Percentiles rank a stretch among this genome's conserved stretches.
Conservation (phyloP, 2,797 vertebrate species). For the Onychomys torridus region DNA sequence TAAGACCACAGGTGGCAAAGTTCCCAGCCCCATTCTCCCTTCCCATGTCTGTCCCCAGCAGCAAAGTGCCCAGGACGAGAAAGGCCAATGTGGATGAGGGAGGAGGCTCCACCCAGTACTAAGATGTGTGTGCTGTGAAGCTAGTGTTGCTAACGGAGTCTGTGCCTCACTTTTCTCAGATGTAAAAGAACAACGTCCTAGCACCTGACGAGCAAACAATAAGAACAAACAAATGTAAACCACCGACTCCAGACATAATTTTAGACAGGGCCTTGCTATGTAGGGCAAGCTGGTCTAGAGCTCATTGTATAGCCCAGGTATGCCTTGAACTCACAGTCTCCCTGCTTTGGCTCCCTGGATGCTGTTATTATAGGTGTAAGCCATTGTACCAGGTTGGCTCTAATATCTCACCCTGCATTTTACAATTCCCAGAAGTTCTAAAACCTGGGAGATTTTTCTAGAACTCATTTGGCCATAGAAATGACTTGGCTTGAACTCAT, state of each 20-base stretch:
- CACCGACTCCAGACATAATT: not conserved
- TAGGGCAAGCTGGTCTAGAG: not conserved
- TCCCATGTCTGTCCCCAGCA: not conserved
- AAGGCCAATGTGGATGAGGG: not conserved
- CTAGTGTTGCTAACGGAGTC: not conserved
- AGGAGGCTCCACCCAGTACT: not conserved
- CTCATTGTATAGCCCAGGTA: not conserved
- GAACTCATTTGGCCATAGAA: not conserved
- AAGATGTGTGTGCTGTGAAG: not conserved
- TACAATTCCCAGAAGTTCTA: slow-evolving; percentile 3
- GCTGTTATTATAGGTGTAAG: not conserved
- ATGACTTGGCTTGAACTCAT: not conserved
- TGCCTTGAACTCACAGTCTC: not conserved
- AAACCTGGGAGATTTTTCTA: not conserved
- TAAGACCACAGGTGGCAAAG: not conserved
- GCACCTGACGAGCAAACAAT: not conserved
- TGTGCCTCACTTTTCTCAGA: not conserved
- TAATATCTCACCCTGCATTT: not conserved
- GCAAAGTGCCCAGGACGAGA: not conserved
- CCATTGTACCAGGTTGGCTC: not conserved
- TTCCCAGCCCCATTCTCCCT: not conserved
- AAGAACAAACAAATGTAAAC: not conserved
- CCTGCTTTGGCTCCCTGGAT: not conserved
- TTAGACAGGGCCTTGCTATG: not conserved
- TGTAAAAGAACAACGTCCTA: not conserved